Base-by-base conservation (phyloP, 2,797 vertebrate genomes). In the Vireo griseus region DNA sequence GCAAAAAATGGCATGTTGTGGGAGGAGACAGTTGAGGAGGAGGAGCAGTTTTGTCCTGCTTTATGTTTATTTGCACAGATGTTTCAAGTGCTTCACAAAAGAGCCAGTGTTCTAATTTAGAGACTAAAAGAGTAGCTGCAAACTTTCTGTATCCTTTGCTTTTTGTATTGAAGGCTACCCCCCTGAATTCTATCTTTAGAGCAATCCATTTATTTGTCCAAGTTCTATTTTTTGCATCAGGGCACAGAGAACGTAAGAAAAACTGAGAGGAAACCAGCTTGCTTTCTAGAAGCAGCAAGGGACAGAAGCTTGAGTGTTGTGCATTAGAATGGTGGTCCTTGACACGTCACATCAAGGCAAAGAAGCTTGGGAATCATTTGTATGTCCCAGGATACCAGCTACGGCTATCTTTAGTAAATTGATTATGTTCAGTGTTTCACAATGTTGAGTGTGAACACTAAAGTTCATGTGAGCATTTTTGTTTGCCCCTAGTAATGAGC, bases 1-100 rank as follows among this genome's bases (percentile, higher is more conserved):
- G 65, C 45, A 55, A n/a, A 78, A 93, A 24, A 44, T 1, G 5
- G 31, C 42, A 47, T 77, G 6, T 19, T 85, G 24, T 57, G 39
- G 44, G 75, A 91, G 35, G 40, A 84, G 50, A 25, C 35, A 28
- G 0, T 73, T 52, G 25, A 17, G 33, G 24, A 31, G 35, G 48
- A 86, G 19, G 29, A 75, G 29, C 22, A 21, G 50, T 81, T 94
- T 80, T 62, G 40, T 84, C 55, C 26, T 66, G 62, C 14, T 80
- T 90, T 37, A 17, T 47, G 21, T 87, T 79, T 95, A 58, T 91
- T 90, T 94, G n/a, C 35, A 95, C 61, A 92, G 66, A 77, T 93
- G 85, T 83, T 86, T 80, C 69, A 75, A 40, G 45, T 83, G 62
- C 58, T 89, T 91, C 37, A 86, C 72, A 80, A 51, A 86, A 84